Conservation (phyloP, 1,140 invertebrate genomes). For the Cardiocondyla obscurior region DNA sequence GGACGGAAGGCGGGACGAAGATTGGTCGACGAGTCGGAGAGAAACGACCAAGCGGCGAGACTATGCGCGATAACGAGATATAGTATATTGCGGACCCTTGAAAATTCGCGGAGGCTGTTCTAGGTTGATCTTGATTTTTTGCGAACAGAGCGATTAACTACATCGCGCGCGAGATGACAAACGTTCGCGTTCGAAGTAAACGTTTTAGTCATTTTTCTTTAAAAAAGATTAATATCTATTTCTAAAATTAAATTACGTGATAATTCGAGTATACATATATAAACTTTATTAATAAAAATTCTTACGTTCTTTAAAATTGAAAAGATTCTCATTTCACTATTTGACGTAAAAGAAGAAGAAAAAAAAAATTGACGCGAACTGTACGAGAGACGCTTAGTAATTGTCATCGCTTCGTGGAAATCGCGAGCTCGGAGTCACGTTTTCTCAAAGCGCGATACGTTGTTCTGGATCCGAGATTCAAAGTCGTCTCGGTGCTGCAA, state of each 20-base stretch:
- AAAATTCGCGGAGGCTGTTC: constrained; percentile 3
- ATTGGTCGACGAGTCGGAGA: constrained; percentile 41
- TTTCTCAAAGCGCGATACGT: not conserved
- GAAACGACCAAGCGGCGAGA: constrained; percentile 25
- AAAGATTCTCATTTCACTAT: not conserved
- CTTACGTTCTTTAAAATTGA: too few relatives aligned
- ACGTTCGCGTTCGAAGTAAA: not conserved
- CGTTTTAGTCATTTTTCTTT: not conserved
- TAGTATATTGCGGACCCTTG: not conserved
- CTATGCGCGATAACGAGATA: constrained; percentile 33
- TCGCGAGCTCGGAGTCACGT: not conserved
- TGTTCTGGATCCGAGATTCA: not conserved
- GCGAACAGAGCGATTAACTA: not conserved
- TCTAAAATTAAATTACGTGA: too few relatives aligned
- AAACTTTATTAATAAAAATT: too few relatives aligned
- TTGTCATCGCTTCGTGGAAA: not conserved
- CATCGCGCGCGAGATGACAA: not conserved
- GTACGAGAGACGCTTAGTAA: not conserved
- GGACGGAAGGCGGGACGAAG: constrained; percentile 47
- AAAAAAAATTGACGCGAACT: not conserved
- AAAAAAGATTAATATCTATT: not conserved
- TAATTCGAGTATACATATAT: too few relatives aligned
- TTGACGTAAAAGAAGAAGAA: too few relatives aligned
- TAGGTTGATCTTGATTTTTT: not conserved
- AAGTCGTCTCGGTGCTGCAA: not conserved